Percentiles rank a stretch among this genome's conserved stretches.
phyloP scores from a whole-genome alignment of 2,113 vertebrate genomes.

The Rhinopomastus cyanomelas region DNA sequence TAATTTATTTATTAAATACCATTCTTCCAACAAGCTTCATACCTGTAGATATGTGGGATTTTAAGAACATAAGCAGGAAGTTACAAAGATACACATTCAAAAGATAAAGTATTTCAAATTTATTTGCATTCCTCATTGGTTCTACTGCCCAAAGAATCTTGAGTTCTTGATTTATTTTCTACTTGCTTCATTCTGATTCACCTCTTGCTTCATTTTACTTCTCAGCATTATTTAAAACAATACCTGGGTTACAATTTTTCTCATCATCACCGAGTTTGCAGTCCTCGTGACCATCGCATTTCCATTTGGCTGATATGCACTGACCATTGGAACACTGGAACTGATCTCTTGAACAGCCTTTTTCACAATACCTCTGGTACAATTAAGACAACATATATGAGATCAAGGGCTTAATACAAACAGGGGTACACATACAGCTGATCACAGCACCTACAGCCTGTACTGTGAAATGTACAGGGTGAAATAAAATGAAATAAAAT shows the following conservation, averaged over 20 bases:
- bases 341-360: constrained; percentile 89
- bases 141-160: neutral
- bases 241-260: constrained; percentile 88
- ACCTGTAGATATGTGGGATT: rapidly evolving
- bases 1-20: neutral
- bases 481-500: too few species aligned
- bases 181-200: neutral
- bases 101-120: neutral
- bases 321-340: constrained; percentile 93
- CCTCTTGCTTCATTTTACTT: neutral
- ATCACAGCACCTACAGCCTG: neutral
- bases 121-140: rapidly evolving
- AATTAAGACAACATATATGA: neutral
- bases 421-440: neutral
- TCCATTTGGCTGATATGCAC: constrained; percentile 91
- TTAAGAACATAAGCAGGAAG: neutral
- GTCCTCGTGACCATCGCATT: constrained; percentile 94
- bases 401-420: neutral
- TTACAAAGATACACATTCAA: neutral
- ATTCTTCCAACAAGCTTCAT: neutral
- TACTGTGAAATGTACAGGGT: neutral
- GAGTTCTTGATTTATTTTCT: neutral
- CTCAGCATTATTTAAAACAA: neutral
- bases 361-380: constrained; percentile 91
- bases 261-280: constrained; percentile 96